Evolutionary conservation across 2,797 vertebrate genomes (phyloP).

Genomic region (Simalia tracyae): DNA sequence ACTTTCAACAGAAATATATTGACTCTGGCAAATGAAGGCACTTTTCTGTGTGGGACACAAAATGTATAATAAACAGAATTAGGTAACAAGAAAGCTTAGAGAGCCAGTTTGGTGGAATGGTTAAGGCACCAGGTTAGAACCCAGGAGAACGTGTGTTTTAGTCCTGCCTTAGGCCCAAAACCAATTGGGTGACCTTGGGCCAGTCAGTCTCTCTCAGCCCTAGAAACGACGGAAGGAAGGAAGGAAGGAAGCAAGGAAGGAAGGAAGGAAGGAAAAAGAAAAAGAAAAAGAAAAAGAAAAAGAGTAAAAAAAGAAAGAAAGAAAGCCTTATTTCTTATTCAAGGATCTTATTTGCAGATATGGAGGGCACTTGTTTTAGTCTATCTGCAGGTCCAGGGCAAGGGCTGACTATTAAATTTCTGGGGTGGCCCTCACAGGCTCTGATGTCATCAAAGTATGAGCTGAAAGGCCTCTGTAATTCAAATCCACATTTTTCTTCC

Average conservation of each 20-base stretch:
- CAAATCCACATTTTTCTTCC: neutral
- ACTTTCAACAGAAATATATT: neutral
- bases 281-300: too few relatives aligned
- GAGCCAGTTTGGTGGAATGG: neutral
- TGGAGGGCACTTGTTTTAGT: neutral
- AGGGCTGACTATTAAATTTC: neutral
- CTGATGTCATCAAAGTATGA: neutral
- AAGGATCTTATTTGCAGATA: neutral
- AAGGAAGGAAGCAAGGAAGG: too few relatives aligned
- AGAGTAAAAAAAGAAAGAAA: neutral
- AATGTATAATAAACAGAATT: neutral
- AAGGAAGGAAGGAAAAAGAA: too few relatives aligned
- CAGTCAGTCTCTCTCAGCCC: neutral
- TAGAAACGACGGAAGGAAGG: too few relatives aligned
- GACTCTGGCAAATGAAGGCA: neutral
- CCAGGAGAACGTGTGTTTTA: neutral
- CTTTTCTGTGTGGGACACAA: neutral
- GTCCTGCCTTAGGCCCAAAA: neutral
- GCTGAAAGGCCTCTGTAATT: neutral
- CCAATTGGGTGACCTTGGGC: neutral
- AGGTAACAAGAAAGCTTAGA: neutral
- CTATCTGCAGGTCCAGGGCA: neutral
- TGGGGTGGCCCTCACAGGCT: neutral
- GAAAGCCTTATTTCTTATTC: too few relatives aligned
- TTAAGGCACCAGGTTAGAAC: neutral